These are phyloP conservation scores for Epirrhoe tristata DNA, from an alignment of 2,888 invertebrate species.

Conservation along the genomic window DNA sequence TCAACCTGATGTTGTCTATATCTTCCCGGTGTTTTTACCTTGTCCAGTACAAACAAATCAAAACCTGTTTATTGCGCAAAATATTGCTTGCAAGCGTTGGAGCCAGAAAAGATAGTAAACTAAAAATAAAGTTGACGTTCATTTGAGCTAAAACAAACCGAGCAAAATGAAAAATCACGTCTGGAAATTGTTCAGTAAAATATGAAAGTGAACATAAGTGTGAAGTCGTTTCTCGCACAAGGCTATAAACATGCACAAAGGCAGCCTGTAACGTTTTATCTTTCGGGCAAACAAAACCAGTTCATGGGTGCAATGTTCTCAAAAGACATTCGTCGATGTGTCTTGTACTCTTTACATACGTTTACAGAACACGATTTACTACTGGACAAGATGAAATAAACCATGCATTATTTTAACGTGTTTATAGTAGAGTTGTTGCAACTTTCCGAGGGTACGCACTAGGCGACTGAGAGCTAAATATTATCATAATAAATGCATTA, in stretches of 20 bases:
- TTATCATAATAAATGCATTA: slow-evolving; percentile 84
- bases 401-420: slow-evolving; percentile 53
- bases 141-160: not conserved
- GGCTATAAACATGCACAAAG: slow-evolving; percentile 7
- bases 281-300: slow-evolving; percentile 12
- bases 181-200: slow-evolving; percentile 4
- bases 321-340: slow-evolving; percentile 15
- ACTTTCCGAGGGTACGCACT: slow-evolving; percentile 86
- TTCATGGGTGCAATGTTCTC: slow-evolving; percentile 6
- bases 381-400: slow-evolving; percentile 33
- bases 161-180: not conserved
- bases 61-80: not conserved
- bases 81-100: not conserved
- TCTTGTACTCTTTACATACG: not conserved
- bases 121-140: slow-evolving; percentile 9
- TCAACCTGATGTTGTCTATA: not conserved
- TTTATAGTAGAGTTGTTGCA: slow-evolving; percentile 77
- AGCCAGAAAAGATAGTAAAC: not conserved
- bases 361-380: slow-evolving; percentile 31
- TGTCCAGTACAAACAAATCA: slow-evolving; percentile 10
- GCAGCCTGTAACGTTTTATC: slow-evolving; percentile 11
- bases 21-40: slow-evolving; percentile 13
- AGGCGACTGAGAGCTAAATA: slow-evolving; percentile 85
- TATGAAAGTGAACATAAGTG: slow-evolving; percentile 1
- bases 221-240: slow-evolving; percentile 13